These are phyloP conservation scores for Eupithecia inturbata DNA, from an alignment of 2,888 invertebrate genomes.

Conservation along the genomic window DNA sequence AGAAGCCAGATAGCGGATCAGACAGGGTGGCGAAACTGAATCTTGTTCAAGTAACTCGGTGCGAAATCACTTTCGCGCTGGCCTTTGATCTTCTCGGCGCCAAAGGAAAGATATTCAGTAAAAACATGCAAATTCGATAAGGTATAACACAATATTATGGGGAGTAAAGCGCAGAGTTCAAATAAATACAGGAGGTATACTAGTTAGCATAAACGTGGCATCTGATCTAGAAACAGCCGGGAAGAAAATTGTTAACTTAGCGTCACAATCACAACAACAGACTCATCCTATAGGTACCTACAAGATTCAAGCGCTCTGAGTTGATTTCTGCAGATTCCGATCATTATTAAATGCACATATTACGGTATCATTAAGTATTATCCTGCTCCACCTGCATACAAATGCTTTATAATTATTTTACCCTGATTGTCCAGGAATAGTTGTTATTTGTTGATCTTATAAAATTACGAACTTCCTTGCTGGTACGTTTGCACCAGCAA, in stretches of 20 bases:
- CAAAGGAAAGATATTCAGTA: constrained; percentile 84
- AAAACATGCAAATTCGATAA: constrained; percentile 85
- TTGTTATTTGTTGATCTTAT: background rate
- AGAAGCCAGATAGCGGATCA: constrained; percentile 67
- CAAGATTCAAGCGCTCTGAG: background rate
- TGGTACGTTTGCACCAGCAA: background rate
- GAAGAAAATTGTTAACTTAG: background rate
- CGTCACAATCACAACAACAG: background rate
- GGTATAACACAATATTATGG: constrained; percentile 83
- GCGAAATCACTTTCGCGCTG: constrained; percentile 83
- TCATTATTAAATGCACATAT: background rate
- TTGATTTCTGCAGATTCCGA: background rate
- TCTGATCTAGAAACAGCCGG: background rate
- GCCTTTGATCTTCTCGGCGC: constrained; percentile 82
- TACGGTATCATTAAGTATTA: too few species aligned
- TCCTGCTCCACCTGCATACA: too few species aligned
- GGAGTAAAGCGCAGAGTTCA: constrained; percentile 46
- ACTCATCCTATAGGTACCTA: background rate
- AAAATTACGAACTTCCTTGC: too few species aligned
- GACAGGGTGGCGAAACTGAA: constrained; percentile 71
- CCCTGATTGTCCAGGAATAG: background rate
- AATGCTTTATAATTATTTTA: background rate
- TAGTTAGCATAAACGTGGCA: background rate
- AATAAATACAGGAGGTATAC: background rate
- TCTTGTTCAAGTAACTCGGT: constrained; percentile 83